Conservation (phyloP, 2,888 invertebrate genomes). For the Corbicula japonica region DNA sequence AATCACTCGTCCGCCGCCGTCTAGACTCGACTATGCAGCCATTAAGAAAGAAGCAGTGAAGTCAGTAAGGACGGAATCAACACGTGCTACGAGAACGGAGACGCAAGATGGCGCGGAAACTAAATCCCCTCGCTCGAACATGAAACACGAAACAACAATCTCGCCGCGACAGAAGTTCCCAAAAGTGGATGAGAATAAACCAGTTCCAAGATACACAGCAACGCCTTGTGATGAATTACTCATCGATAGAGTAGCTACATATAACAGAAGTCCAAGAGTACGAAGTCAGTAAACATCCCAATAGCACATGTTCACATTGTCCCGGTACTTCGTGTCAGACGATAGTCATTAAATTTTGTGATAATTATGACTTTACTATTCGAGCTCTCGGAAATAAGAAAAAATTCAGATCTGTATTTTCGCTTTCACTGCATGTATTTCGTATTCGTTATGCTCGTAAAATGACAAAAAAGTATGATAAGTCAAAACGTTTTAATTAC, state of each 20-base stretch:
- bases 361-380: no score
- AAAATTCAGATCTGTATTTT: no score
- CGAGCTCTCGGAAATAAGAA: no score
- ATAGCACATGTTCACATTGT: no score
- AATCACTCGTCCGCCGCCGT: constrained; percentile 15
- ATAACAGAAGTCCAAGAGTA: constrained; percentile 34
- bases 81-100: background rate
- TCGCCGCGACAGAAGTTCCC: constrained; percentile 17
- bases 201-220: background rate
- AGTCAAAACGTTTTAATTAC: no score
- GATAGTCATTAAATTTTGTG: no score
- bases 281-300: no score
- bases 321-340: no score
- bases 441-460: no score
- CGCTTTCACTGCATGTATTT: no score
- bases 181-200: constrained; percentile 13
- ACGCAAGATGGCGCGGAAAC: background rate
- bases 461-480: no score
- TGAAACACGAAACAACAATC: background rate
- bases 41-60: background rate
- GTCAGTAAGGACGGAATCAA: background rate
- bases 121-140: background rate
- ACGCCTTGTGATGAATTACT: constrained; percentile 32
- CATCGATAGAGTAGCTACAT: constrained; percentile 41
- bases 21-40: background rate